phyloP scores from a whole-genome alignment of 2,888 invertebrate genomes.

The Sympetrum striolatum region DNA sequence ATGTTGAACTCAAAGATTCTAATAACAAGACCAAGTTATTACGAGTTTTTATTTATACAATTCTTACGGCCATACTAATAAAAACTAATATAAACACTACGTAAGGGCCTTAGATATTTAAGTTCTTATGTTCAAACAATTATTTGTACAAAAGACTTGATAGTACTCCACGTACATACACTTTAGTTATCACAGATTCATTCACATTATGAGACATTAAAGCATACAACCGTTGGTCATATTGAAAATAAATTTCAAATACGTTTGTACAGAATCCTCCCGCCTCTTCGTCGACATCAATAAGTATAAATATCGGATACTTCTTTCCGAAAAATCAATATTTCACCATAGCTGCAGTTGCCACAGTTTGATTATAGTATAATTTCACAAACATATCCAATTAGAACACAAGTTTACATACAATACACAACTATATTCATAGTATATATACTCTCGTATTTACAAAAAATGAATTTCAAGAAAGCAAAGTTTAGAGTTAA shows the following conservation, averaged over 20 bases:
- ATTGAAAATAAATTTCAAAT: slow-evolving; percentile 1
- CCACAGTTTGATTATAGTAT: no score
- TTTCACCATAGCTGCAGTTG: no score
- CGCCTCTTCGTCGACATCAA: no score
- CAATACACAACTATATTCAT: no score
- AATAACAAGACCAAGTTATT: not conserved
- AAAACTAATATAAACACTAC: slow-evolving; percentile 17
- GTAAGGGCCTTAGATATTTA: slow-evolving; percentile 6
- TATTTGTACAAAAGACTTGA: slow-evolving; percentile 37
- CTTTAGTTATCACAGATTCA: slow-evolving; percentile 40
- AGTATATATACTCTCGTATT: no score
- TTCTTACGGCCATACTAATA: not conserved
- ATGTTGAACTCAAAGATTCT: not conserved
- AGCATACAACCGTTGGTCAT: slow-evolving; percentile 34
- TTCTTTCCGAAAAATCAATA: no score
- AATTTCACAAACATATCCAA: no score
- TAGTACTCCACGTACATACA: slow-evolving; percentile 35
- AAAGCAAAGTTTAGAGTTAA: no score
- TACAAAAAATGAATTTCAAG: no score
- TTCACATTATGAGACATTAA: slow-evolving; percentile 23
- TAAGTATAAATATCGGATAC: no score
- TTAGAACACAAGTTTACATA: no score
- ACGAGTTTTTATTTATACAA: slow-evolving; percentile 16
- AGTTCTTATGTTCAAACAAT: slow-evolving; percentile 19
- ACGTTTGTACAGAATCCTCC: not conserved